Evolutionary conservation across 2,888 invertebrate species (phyloP), one percentile per base, ranked within the genome.

Genomic region (Agapetus fuscipes): DNA sequence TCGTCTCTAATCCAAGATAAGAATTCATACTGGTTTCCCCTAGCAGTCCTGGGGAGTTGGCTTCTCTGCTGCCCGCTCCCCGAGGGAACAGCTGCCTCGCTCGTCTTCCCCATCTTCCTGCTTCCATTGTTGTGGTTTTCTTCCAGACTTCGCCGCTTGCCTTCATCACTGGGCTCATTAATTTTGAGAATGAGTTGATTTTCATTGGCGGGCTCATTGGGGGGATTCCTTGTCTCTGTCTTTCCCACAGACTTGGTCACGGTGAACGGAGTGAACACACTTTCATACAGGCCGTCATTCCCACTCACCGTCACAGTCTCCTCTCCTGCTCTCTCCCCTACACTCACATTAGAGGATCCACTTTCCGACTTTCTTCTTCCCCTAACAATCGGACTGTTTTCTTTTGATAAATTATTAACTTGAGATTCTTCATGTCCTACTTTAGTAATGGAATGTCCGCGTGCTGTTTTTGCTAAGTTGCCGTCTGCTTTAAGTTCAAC

Each of bases 251-350:
- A 27, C 9, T 39, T 39, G 3, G 24, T 17, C 2, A 41, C 30
- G 11, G 30, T 39, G 15, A 41, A 44, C 15, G 47, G 47, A 14
- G 44, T 40, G 26, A 48, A 48, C 15, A 48, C 42, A 14, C 45
- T 45, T 26, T 48, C 47, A 13, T 48, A 48, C 9, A 48, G 26
- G 5, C 30, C 35, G 10, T 36, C 28, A 10, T 27, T 16, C 12
- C 33, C 33, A 7, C n/a, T 15, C 6, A 14, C 15, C 11, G 11
- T 6, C 11, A 17, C 2, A 13, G 28, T 15, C 6, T 12, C 28
- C 17, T 10, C 10, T 12, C 15, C 29, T 6, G 20, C 5, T 20
- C 20, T 20, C 10, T 32, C 29, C 3, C 12, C 13, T 10, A 37
- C 26, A 7, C 34, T 24, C 10, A 39, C 33, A 9, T 27, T 29